A percentile compares a stretch with the other conserved stretches of the same genome.
Evolutionary conservation across 2,888 invertebrate species (phyloP).

Genomic region (Ptychoptera albimana): DNA sequence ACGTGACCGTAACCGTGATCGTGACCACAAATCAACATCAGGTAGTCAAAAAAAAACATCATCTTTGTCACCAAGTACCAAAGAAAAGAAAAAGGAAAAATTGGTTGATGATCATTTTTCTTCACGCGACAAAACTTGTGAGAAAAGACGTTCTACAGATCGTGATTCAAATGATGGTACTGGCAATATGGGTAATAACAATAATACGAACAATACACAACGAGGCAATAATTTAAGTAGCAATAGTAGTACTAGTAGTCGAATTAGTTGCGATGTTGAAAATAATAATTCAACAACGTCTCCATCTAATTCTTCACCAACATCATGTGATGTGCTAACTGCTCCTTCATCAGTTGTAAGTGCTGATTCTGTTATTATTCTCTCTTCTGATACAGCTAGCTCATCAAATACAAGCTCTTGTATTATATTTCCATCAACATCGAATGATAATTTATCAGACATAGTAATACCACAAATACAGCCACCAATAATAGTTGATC

Average conservation of each 20-base stretch:
- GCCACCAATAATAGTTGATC: conserved; percentile 6
- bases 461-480: not conserved
- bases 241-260: not conserved
- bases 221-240: not conserved
- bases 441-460: too few species aligned
- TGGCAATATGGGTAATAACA: conserved; percentile 31
- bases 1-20: conserved; percentile 22
- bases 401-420: too few species aligned
- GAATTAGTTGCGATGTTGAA: not conserved
- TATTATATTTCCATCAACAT: too few species aligned
- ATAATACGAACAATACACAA: conserved; percentile 21
- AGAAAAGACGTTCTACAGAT: conserved; percentile 56
- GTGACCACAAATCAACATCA: conserved; percentile 13
- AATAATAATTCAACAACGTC: not conserved
- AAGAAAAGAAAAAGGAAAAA: conserved; percentile 24
- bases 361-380: not conserved
- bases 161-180: conserved; percentile 63
- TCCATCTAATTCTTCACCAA: not conserved
- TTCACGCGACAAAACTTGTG: conserved; percentile 43
- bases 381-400: too few species aligned
- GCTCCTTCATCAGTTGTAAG: not conserved
- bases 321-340: not conserved
- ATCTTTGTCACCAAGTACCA: conserved; percentile 2
- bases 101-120: conserved; percentile 56
- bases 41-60: conserved; percentile 17